Base-by-base conservation (phyloP, 2,113 vertebrate genomes). In the Chionomys nivalis region DNA sequence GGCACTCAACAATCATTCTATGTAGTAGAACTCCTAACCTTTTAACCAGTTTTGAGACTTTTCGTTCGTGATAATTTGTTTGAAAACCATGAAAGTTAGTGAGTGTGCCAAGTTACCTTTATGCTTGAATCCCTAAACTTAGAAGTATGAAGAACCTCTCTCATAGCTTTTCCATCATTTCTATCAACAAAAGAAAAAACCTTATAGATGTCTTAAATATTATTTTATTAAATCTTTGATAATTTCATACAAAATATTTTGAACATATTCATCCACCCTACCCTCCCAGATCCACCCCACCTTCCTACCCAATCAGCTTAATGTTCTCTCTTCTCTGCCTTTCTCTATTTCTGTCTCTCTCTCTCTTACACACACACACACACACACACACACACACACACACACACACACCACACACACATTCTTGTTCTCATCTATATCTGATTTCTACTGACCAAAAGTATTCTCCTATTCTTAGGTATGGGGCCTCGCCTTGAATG, bases 111-210 rank as follows among this genome's bases (percentile, higher is more conserved):
- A 13, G 68, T 36, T 91, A 5, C 24, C 6, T 42, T 65, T 33
- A 61, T 76, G 11, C n/a, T 77, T 0, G 76, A 63, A 70, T 68
- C 11, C 31, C 19, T 16, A 91, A 76, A 90, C 36, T 11, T 31
- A 28, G 44, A 17, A 75, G 2, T 33, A 36, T 77, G 23, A 91
- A 90, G 68, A 58, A 23, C 13, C 52, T 49, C 44, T 11, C 24
- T 93, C 44, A 52, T 93, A 92, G 94, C 21, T 86, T 91, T 76
- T 33, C 21, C 14, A 33, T 87, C 1, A 86, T 96, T 94, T 73
- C 61, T 90, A 17, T 58, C 49, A 89, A 42, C 24, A 73, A 65
- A 75, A 31, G 8, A 82, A 42, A 77, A 78, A n/a, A 7, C 1
- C 47, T 85, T 42, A 55, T 79, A 36, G 17, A 79, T 55, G 31